These are phyloP conservation scores for Castor canadensis DNA, from an alignment of 2,113 vertebrate genomes.

Conservation along the genomic window DNA sequence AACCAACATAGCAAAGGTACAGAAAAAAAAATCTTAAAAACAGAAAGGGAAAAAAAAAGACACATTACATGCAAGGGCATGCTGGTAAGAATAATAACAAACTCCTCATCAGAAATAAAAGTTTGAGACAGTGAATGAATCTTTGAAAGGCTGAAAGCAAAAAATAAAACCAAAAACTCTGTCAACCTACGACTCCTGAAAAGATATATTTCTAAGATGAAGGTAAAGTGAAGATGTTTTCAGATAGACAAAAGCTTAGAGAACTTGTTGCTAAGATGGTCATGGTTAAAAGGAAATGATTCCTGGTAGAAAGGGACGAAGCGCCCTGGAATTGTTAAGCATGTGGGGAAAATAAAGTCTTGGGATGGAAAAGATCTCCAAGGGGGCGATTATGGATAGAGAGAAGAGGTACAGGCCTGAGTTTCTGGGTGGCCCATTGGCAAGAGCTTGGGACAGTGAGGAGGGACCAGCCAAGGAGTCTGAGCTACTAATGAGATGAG, in stretches of 20 bases:
- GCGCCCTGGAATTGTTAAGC: not conserved
- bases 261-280: not conserved
- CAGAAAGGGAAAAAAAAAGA: not conserved
- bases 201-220: slow-evolving; percentile 4
- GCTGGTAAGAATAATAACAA: not conserved
- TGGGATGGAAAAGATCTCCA: not conserved
- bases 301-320: not conserved
- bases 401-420: not conserved
- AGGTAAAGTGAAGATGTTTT: slow-evolving; percentile 21
- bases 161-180: not conserved
- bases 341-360: not conserved
- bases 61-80: not conserved
- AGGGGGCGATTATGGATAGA: not conserved
- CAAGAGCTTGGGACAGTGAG: not conserved
- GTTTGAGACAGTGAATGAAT: not conserved
- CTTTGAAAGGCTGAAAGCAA: not conserved
- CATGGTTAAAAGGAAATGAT: not conserved
- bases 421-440: not conserved
- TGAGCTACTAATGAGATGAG: not conserved
- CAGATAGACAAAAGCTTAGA: not conserved
- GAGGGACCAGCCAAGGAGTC: not conserved
- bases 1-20: not conserved
- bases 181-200: not conserved
- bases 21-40: not conserved
- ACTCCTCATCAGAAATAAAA: not conserved